Conservation (phyloP, 1,140 invertebrate genomes). For the Fopius arisanus region DNA sequence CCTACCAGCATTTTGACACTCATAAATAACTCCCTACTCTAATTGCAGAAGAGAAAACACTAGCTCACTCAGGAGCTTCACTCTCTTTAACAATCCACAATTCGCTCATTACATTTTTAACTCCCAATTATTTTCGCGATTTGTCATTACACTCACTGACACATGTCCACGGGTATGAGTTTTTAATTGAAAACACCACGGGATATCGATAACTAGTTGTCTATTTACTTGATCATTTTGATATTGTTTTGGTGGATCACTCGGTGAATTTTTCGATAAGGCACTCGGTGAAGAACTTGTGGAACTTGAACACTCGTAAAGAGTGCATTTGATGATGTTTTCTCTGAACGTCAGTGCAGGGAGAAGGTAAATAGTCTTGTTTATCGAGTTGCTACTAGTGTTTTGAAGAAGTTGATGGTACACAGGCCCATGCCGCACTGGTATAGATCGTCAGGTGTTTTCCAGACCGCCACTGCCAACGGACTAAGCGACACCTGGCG, state of each 20-base stretch:
- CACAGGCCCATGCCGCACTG: constrained; percentile 56
- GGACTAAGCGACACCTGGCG: constrained; percentile 43
- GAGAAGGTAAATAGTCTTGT: not conserved
- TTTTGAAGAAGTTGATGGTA: constrained; percentile 49
- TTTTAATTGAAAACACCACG: too few species aligned
- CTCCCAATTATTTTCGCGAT: constrained; percentile 14
- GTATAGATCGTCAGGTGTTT: constrained; percentile 51
- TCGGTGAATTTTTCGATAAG: too few species aligned
- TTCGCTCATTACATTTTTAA: not conserved
- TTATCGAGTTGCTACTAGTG: constrained; percentile 43
- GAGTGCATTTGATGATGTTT: not conserved
- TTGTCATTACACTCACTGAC: not conserved
- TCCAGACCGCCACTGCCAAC: constrained; percentile 39
- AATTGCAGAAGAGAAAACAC: not conserved
- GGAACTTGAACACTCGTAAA: not conserved
- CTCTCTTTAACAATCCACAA: not conserved
- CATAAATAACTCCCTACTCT: not conserved
- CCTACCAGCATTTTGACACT: constrained; percentile 26
- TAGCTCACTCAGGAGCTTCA: not conserved
- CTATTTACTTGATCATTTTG: too few species aligned
- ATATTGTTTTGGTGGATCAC: too few species aligned
- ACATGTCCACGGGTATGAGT: too few species aligned
- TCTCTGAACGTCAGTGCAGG: not conserved
- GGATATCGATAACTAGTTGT: too few species aligned
- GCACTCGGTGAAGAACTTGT: not conserved